Conservation (phyloP, 1,140 invertebrate species). For the Bathynomus jamesi region DNA sequence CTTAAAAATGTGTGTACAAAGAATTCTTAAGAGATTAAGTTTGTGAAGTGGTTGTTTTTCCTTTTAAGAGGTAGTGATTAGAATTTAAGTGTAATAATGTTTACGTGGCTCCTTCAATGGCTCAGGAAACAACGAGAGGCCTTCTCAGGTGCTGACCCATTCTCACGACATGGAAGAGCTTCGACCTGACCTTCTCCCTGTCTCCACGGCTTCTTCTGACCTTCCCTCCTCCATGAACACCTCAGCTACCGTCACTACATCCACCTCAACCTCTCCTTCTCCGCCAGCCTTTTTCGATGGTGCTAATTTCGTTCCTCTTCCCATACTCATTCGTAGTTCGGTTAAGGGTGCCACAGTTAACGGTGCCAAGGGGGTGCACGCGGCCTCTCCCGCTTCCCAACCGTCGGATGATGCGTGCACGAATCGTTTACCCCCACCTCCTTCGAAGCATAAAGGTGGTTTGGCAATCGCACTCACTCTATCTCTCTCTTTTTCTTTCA, state of each 20-base stretch:
- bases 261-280: conserved; percentile 9
- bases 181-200: conserved; percentile 32
- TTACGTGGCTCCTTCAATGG: background rate
- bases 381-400: background rate
- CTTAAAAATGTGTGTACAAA: too few species aligned
- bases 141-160: conserved; percentile 35
- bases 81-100: too few species aligned
- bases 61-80: too few species aligned
- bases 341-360: background rate
- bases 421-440: background rate
- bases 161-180: conserved; percentile 35
- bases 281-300: background rate
- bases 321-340: background rate
- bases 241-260: background rate
- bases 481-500: background rate
- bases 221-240: conserved; percentile 5
- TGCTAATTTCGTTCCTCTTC: background rate
- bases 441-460: background rate
- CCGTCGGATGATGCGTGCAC: background rate
- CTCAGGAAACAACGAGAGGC: conserved; percentile 24
- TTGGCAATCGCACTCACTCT: too few species aligned
- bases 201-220: conserved; percentile 12
- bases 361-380: background rate
- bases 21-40: too few species aligned
- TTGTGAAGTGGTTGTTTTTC: too few species aligned